These are phyloP conservation scores for Epizoanthus ramosus DNA, from an alignment of 92 coral and sea anemone genomes.

Conservation along the genomic window DNA sequence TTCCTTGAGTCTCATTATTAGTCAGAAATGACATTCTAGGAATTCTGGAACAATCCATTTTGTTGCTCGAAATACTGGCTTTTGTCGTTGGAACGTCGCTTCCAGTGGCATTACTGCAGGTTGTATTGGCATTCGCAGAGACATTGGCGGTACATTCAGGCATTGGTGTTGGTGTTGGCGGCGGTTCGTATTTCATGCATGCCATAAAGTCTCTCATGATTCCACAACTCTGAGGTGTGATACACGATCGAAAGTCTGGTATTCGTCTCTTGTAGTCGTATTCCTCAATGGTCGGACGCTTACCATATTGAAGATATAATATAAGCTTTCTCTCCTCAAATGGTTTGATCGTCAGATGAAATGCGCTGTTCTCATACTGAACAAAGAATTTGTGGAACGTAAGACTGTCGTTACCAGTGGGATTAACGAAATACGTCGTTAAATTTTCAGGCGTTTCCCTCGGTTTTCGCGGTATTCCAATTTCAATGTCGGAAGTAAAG, in stretches of 20 bases:
- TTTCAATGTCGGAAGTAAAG: constrained; percentile 32
- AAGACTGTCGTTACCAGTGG: background rate
- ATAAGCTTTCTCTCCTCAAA: constrained; percentile 10
- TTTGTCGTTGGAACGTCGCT: background rate
- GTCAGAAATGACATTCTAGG: background rate
- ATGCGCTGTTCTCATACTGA: constrained; percentile 31
- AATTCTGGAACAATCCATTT: background rate
- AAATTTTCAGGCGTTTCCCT: background rate
- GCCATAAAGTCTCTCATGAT: constrained; percentile 2
- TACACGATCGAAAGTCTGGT: constrained; percentile 35
- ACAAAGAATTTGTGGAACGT: constrained; percentile 17
- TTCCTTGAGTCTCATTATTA: background rate
- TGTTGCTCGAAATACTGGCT: background rate
- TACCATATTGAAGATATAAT: constrained; percentile 6
- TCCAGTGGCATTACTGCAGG: background rate
- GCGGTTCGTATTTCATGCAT: background rate
- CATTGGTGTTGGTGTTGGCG: background rate
- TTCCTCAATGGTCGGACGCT: constrained; percentile 21
- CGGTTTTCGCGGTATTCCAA: constrained; percentile 34
- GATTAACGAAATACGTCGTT: constrained; percentile 8
- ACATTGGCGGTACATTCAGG: too few relatives aligned
- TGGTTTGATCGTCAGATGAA: constrained; percentile 24
- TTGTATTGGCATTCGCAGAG: background rate
- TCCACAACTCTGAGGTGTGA: constrained; percentile 26
- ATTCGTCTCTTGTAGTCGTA: constrained; percentile 8